Conservation (phyloP, 2,888 invertebrate genomes). For the Biston stratarius region DNA sequence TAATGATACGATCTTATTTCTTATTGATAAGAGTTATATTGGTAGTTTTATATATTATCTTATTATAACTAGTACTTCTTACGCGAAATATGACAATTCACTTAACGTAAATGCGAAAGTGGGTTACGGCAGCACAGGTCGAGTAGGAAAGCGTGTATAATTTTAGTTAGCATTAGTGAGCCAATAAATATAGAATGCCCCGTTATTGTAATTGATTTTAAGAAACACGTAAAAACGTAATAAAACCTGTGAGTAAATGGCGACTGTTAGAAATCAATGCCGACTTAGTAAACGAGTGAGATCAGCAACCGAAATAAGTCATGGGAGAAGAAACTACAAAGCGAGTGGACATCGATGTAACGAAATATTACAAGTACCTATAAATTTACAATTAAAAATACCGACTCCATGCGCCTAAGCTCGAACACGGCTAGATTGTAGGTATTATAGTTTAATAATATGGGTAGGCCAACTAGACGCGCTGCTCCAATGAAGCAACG, state of each 20-base stretch:
- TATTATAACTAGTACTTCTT: slow-evolving; percentile 37
- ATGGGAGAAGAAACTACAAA: neutral
- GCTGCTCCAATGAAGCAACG: too few species aligned
- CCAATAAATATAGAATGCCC: slow-evolving; percentile 39
- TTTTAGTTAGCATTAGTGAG: slow-evolving; percentile 31
- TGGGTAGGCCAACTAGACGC: too few species aligned
- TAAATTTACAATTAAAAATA: too few species aligned
- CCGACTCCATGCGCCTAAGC: too few species aligned
- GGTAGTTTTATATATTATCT: slow-evolving; percentile 39
- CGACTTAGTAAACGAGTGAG: slow-evolving; percentile 8
- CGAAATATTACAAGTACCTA: neutral
- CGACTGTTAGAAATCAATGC: slow-evolving; percentile 26
- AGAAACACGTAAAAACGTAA: slow-evolving; percentile 36
- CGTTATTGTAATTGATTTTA: slow-evolving; percentile 41
- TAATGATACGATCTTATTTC: slow-evolving; percentile 18
- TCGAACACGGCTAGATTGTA: too few species aligned
- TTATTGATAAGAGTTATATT: slow-evolving; percentile 29
- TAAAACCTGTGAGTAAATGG: slow-evolving; percentile 34
- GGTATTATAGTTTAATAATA: too few species aligned
- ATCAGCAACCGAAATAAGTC: neutral
- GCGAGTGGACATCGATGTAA: neutral
- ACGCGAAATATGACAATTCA: slow-evolving; percentile 37
- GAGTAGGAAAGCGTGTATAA: slow-evolving; percentile 35
- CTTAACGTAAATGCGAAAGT: slow-evolving; percentile 30
- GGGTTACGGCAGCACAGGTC: slow-evolving; percentile 21